A percentile compares a stretch with the other conserved stretches of the same genome.
Conservation (phyloP, 1,140 invertebrate species). For the Pomacea maculata region DNA sequence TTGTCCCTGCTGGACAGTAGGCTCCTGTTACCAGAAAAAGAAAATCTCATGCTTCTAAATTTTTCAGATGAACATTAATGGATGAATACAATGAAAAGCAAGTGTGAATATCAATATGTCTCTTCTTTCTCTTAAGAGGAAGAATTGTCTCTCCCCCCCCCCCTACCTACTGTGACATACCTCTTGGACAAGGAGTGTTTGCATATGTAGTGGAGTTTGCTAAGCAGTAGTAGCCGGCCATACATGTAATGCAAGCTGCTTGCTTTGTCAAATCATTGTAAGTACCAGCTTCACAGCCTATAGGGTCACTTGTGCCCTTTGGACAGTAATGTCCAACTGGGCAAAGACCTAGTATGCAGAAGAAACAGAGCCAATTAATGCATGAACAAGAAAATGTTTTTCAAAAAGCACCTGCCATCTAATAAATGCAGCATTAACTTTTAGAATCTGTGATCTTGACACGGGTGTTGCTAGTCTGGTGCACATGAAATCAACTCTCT, state of each 20-base stretch:
- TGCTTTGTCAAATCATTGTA: conserved; percentile 56
- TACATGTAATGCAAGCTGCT: conserved; percentile 48
- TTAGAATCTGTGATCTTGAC: no score
- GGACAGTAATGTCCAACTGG: conserved; percentile 58
- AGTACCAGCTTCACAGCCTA: conserved; percentile 53
- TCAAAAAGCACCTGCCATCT: no score
- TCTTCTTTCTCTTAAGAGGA: neutral
- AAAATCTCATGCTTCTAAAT: neutral
- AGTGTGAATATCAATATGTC: neutral
- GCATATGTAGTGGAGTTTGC: conserved; percentile 52
- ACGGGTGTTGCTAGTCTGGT: no score
- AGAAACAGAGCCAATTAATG: neutral
- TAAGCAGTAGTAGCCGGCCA: conserved; percentile 58
- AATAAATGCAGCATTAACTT: no score
- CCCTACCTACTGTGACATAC: conserved; percentile 25
- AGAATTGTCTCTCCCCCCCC: neutral
- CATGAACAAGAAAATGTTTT: neutral
- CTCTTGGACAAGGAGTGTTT: conserved; percentile 58
- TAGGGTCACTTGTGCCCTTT: conserved; percentile 48
- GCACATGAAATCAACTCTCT: no score
- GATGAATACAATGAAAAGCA: neutral
- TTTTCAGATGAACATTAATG: neutral
- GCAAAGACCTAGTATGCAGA: conserved; percentile 45
- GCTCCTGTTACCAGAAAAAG: conserved; percentile 42
- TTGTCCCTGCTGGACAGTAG: conserved; percentile 57